Base-by-base conservation (phyloP, 2,797 vertebrate genomes). In the Danio albolineatus region DNA sequence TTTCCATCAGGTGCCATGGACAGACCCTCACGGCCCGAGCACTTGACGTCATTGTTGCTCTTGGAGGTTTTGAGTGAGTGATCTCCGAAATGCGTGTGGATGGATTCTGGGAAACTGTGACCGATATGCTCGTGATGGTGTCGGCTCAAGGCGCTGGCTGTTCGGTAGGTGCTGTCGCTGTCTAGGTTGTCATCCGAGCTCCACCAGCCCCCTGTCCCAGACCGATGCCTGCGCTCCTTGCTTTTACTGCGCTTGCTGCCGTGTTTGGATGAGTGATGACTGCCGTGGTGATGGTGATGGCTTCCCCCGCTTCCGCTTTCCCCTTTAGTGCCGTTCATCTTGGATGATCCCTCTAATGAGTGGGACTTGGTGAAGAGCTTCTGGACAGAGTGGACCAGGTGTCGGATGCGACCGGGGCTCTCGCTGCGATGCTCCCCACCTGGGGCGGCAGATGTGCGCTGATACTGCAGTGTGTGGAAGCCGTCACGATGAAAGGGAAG, bases 301-400 rank as follows among this genome's bases (percentile, higher is more conserved):
- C 96, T 95, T 76, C 90, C 93, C 57, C 96, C 90, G 76, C 94
- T 88, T 12, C 83, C 82, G 0, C 88, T 81, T 19, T 97, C 97
- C 4, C 94, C 95, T 85, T 96, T 98, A 89, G 97, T 95, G 87
- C 98, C 97, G 5, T 98, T 98, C 90, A 95, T 92, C 89, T 99
- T 99, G 85, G 98, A 96, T 2, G 98, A 95, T 67, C 98, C 98
- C 92, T 99, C 98, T 82, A 99, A 93, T 53, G 98, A 99, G 88
- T 99, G 98, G 66, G 98, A 99, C 91, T 99, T 99, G 84, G 98
- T 99, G 92, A 99, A 99, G 88, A 99, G 98, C 92, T 98, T 99
- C 89, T 99, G 98, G 72, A 99, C 98, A 0, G 98, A 99, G 93
- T 99, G 98, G 82, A 99, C 98, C 0, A 99, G 96, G 90, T 99